A percentile compares a stretch with the other conserved stretches of the same genome.
phyloP scores from a whole-genome alignment of 2,888 invertebrate genomes.

The Mechanitis messenoides region DNA sequence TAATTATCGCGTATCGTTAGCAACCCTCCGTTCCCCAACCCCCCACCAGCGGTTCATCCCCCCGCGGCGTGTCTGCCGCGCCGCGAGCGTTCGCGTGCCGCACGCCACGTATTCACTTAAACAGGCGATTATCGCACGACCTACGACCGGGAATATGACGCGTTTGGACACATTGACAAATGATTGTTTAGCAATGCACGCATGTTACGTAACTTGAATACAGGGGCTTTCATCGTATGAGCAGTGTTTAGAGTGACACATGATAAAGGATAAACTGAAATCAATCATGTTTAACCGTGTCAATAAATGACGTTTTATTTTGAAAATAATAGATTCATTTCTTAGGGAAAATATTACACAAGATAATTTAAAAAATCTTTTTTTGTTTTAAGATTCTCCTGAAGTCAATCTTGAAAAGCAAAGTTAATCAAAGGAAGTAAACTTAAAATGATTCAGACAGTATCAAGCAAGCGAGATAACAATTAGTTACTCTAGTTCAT shows the following conservation, averaged over 20 bases:
- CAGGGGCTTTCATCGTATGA: neutral
- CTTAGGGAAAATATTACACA: too few relatives aligned
- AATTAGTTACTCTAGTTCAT: too few relatives aligned
- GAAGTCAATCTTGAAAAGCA: too few relatives aligned
- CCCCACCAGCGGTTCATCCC: conserved; percentile 8
- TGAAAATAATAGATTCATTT: too few relatives aligned
- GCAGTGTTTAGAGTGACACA: neutral
- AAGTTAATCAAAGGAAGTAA: too few relatives aligned
- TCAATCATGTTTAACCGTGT: too few relatives aligned
- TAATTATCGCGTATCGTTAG: conserved; percentile 31
- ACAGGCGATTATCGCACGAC: conserved; percentile 28
- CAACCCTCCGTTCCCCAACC: neutral
- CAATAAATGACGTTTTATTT: too few relatives aligned
- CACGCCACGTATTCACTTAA: conserved; percentile 36
- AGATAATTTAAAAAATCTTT: too few relatives aligned
- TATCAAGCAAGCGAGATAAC: too few relatives aligned
- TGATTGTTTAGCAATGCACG: conserved; percentile 9
- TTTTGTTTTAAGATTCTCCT: too few relatives aligned
- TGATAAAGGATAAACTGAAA: too few relatives aligned
- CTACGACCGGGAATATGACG: conserved; percentile 13
- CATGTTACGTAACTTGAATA: conserved; percentile 1
- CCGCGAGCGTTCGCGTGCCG: conserved; percentile 29
- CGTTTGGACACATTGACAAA: conserved; percentile 14
- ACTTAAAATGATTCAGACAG: too few relatives aligned
- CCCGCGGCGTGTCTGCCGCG: conserved; percentile 14